phyloP scores from a whole-genome alignment of 2,888 invertebrate genomes.

The Odontothrips loti region DNA sequence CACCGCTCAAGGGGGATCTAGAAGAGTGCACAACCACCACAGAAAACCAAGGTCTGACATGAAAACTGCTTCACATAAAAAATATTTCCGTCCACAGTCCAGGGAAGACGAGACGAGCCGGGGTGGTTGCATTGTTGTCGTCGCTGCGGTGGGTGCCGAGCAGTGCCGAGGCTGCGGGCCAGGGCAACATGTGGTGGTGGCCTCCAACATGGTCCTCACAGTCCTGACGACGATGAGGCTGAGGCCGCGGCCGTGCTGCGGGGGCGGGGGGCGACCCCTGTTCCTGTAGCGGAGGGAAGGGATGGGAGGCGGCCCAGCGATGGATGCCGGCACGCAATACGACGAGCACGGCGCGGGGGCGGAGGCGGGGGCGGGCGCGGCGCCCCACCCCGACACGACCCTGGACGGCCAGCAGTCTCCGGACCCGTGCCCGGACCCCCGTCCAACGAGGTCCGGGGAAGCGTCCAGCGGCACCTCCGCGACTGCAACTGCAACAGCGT shows the following conservation, averaged over 20 bases:
- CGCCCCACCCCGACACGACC: background rate
- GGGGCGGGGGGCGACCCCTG: too few relatives aligned
- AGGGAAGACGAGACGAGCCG: background rate
- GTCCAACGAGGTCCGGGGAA: background rate
- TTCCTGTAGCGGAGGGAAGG: background rate
- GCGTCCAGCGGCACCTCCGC: background rate
- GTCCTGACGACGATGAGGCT: too few relatives aligned
- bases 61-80: too few relatives aligned
- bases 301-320: background rate
- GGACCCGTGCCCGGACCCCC: background rate
- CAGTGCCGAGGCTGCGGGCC: background rate
- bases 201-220: background rate
- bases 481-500: background rate
- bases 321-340: background rate
- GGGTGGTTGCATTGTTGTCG: conserved; percentile 14
- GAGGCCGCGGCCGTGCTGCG: too few relatives aligned
- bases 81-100: background rate
- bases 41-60: too few relatives aligned
- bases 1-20: too few relatives aligned
- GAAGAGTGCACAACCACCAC: too few relatives aligned
- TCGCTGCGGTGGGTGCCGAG: too few relatives aligned
- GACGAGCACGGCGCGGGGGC: background rate
- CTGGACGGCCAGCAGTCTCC: background rate
- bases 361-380: background rate
- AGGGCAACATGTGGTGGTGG: background rate